Evolutionary conservation across 2,888 invertebrate species (phyloP).

Genomic region (Tipula lateralis): DNA sequence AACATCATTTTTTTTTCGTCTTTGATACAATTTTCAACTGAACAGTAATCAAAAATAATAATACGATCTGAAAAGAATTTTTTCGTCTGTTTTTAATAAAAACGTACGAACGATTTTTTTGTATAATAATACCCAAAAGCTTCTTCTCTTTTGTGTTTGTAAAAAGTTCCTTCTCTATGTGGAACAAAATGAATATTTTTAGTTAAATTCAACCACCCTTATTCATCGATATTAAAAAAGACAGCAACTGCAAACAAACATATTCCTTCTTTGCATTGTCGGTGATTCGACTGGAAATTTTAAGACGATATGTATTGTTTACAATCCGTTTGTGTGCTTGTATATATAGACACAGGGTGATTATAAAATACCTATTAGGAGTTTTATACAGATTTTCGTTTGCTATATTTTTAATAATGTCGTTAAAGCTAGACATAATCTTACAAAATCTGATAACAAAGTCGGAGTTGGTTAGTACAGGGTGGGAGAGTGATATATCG

Average conservation of each 20-base stretch:
- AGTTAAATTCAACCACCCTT: not conserved
- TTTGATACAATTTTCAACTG: not conserved
- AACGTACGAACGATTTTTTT: not conserved
- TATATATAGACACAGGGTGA: too few relatives aligned
- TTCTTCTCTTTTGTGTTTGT: not conserved
- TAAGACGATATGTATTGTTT: too few relatives aligned
- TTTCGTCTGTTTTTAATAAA: slow-evolving; percentile 13
- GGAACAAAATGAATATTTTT: not conserved
- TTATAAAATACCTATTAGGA: too few relatives aligned
- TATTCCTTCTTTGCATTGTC: not conserved
- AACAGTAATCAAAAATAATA: slow-evolving; percentile 19
- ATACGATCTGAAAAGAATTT: not conserved
- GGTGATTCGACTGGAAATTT: not conserved
- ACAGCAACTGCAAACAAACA: not conserved
- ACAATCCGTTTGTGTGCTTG: too few relatives aligned
- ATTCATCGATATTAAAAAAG: not conserved
- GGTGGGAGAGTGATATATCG: too few relatives aligned
- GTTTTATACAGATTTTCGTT: too few relatives aligned
- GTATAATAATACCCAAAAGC: not conserved
- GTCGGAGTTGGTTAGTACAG: too few relatives aligned
- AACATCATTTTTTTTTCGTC: not conserved
- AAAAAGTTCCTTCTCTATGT: not conserved
- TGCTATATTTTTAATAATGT: too few relatives aligned
- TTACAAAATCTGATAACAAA: too few relatives aligned
- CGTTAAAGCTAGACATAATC: too few relatives aligned